Evolutionary conservation across 2,797 vertebrate species (phyloP).

Genomic region (Borostomias antarcticus): DNA sequence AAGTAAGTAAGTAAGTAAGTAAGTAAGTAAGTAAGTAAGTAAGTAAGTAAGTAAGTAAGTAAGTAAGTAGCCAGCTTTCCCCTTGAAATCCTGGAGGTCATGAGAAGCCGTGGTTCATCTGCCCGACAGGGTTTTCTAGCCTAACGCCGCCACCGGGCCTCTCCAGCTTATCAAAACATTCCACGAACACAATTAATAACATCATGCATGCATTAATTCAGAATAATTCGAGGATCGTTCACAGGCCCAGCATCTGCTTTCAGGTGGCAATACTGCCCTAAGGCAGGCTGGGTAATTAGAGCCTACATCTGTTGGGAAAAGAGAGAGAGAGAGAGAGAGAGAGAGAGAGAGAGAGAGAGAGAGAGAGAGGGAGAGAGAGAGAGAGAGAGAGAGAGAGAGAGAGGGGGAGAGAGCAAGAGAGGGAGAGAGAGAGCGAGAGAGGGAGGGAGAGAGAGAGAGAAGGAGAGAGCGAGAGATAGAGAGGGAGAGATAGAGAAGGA

Average conservation of each 20-base stretch:
- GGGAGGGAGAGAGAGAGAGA: no score
- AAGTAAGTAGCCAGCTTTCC: no score
- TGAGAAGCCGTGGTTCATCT: neutral
- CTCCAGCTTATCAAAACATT: neutral
- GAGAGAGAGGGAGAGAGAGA: neutral
- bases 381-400: neutral
- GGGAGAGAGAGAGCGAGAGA: neutral
- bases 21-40: no score
- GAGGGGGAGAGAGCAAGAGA: neutral
- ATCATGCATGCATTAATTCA: neutral
- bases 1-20: no score
- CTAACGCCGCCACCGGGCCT: no score
- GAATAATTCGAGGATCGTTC: neutral
- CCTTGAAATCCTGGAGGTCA: neutral
- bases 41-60: no score
- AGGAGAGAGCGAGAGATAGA: no score
- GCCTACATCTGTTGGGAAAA: constrained; percentile 36
- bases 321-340: constrained; percentile 21
- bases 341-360: neutral
- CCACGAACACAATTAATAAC: neutral
- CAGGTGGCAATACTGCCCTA: neutral
- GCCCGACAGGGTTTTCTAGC: no score
- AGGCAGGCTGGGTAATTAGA: neutral
- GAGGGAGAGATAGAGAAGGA: no score
- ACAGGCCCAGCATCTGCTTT: neutral